Percentiles rank a stretch among this genome's conserved stretches.
Conservation (phyloP, 2,888 invertebrate genomes). For the Tetheella fluctuosa region DNA sequence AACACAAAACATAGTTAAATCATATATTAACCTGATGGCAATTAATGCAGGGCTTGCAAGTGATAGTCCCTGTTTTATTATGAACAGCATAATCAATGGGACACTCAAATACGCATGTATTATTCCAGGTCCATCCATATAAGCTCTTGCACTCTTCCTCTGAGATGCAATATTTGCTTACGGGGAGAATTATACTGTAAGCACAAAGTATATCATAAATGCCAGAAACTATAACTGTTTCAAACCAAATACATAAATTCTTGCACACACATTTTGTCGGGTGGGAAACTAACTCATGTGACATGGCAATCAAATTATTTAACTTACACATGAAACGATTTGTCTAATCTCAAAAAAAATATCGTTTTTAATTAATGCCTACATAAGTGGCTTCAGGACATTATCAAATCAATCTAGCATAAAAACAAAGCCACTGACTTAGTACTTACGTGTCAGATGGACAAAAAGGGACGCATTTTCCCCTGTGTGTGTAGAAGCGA, state of each 20-base stretch:
- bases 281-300: too few relatives aligned
- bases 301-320: too few relatives aligned
- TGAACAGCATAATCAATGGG: constrained; percentile 51
- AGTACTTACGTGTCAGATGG: constrained; percentile 86
- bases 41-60: constrained; percentile 53
- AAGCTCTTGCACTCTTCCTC: constrained; percentile 85
- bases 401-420: too few relatives aligned
- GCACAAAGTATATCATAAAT: background rate
- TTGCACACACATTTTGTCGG: too few relatives aligned
- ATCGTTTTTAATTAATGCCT: too few relatives aligned
- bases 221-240: background rate
- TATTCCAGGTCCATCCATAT: constrained; percentile 84
- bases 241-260: too few relatives aligned
- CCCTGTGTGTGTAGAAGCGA: constrained; percentile 80
- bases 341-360: too few relatives aligned
- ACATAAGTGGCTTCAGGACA: too few relatives aligned
- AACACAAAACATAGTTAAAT: constrained; percentile 16
- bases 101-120: constrained; percentile 83
- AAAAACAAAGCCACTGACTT: too few relatives aligned
- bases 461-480: constrained; percentile 86
- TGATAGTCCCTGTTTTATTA: constrained; percentile 25
- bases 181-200: constrained; percentile 79
- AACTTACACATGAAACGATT: too few relatives aligned
- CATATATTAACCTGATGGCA: constrained; percentile 51
- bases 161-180: constrained; percentile 88